These are phyloP conservation scores for Drosophila engyochracea DNA, from an alignment of 2,888 invertebrate species.

Conservation along the genomic window DNA sequence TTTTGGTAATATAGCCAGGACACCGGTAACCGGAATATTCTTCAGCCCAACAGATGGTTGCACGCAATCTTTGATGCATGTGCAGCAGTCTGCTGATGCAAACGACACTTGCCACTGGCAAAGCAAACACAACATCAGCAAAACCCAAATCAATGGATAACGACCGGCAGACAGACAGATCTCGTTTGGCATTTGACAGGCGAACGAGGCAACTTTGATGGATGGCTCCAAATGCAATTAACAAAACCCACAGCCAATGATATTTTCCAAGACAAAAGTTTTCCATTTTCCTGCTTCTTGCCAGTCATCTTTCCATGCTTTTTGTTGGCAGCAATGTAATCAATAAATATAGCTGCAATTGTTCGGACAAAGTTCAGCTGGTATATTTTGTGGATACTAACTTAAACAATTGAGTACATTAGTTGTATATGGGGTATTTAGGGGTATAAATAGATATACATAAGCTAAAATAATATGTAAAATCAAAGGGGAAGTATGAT, in stretches of 20 bases:
- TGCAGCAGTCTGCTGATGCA: slow-evolving; percentile 26
- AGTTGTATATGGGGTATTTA: neutral
- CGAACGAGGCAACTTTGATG: slow-evolving; percentile 48
- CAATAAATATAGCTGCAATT: slow-evolving; percentile 72
- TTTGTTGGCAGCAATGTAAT: slow-evolving; percentile 47
- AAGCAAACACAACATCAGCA: neutral
- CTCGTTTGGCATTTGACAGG: slow-evolving; percentile 40
- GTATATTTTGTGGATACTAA: slow-evolving; percentile 38
- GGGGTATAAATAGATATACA: neutral
- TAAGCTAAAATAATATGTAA: neutral
- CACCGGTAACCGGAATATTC: slow-evolving; percentile 37
- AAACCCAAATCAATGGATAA: slow-evolving; percentile 12
- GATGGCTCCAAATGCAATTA: slow-evolving; percentile 70
- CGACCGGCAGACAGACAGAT: slow-evolving; percentile 7
- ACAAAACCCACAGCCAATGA: slow-evolving; percentile 41
- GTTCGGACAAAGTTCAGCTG: slow-evolving; percentile 45
- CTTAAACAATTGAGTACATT: neutral
- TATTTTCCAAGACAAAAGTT: slow-evolving; percentile 59
- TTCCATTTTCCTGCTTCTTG: slow-evolving; percentile 24
- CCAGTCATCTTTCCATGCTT: slow-evolving; percentile 35
- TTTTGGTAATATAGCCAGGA: slow-evolving; percentile 68
- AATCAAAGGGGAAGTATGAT: too few species aligned
- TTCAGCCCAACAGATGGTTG: slow-evolving; percentile 28
- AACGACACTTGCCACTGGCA: slow-evolving; percentile 15
- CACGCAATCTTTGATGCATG: slow-evolving; percentile 48